These are phyloP conservation scores for Hesperia comma DNA, from an alignment of 2,888 invertebrate species.

Conservation along the genomic window DNA sequence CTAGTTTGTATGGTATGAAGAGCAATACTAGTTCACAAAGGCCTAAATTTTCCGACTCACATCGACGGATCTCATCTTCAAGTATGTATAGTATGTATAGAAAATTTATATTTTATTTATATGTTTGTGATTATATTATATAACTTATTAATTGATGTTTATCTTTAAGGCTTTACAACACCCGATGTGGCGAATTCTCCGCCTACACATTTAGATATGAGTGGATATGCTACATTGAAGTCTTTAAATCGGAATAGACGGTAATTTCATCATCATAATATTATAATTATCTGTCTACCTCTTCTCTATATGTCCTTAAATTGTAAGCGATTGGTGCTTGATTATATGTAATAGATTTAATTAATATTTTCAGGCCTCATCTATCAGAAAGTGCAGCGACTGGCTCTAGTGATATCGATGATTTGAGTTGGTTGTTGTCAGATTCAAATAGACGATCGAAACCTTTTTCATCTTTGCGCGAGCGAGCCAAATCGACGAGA, in stretches of 20 bases:
- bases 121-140: not conserved
- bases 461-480: slow-evolving; percentile 86
- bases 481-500: slow-evolving; percentile 66
- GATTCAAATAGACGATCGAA: slow-evolving; percentile 87
- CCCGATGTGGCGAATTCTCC: slow-evolving; percentile 83
- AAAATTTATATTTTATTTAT: slow-evolving; percentile 9
- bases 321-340: no score
- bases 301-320: no score
- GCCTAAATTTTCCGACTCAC: slow-evolving; percentile 76
- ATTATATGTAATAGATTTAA: no score
- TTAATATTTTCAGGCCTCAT: slow-evolving; percentile 79
- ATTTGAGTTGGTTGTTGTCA: slow-evolving; percentile 87
- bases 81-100: slow-evolving; percentile 64
- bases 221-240: slow-evolving; percentile 89
- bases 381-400: slow-evolving; percentile 86
- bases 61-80: slow-evolving; percentile 82
- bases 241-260: slow-evolving; percentile 86
- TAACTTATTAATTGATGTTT: no score
- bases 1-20: slow-evolving; percentile 86
- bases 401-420: slow-evolving; percentile 82
- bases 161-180: slow-evolving; percentile 72
- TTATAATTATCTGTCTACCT: no score
- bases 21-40: slow-evolving; percentile 66
- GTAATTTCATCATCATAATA: slow-evolving; percentile 40
- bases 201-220: slow-evolving; percentile 89